Percentiles rank a stretch among this genome's conserved stretches.
These are phyloP conservation scores for Dromaius novaehollandiae DNA, from an alignment of 2,113 vertebrate species.

Conservation along the genomic window DNA sequence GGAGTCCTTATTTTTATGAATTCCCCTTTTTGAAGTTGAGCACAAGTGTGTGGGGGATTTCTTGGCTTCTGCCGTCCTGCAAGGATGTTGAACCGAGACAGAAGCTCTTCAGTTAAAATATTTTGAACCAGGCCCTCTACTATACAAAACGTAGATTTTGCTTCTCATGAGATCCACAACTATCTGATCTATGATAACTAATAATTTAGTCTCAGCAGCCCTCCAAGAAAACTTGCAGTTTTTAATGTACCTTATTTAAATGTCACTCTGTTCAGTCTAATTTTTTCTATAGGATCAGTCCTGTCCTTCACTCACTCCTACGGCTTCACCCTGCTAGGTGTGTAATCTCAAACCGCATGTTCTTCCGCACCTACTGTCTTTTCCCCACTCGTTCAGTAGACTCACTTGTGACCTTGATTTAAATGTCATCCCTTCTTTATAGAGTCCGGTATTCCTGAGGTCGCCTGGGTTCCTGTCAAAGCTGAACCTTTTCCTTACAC, in stretches of 20 bases:
- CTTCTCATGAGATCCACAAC: not conserved
- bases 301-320: not conserved
- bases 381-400: not conserved
- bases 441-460: not conserved
- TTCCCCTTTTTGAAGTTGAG: not conserved
- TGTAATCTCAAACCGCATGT: not conserved
- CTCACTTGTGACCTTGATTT: not conserved
- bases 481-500: not conserved
- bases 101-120: not conserved
- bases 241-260: not conserved
- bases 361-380: not conserved
- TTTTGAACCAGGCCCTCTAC: not conserved
- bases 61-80: not conserved
- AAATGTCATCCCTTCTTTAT: not conserved
- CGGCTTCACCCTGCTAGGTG: fast-evolving
- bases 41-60: not conserved
- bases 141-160: not conserved
- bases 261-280: not conserved
- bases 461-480: not conserved
- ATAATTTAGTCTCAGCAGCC: not conserved
- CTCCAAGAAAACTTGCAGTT: not conserved
- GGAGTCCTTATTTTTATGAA: not conserved
- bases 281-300: not conserved
- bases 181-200: not conserved
- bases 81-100: not conserved